These are phyloP conservation scores for Drosophila eugracilis DNA, from an alignment of 1,140 invertebrate species.

Conservation along the genomic window DNA sequence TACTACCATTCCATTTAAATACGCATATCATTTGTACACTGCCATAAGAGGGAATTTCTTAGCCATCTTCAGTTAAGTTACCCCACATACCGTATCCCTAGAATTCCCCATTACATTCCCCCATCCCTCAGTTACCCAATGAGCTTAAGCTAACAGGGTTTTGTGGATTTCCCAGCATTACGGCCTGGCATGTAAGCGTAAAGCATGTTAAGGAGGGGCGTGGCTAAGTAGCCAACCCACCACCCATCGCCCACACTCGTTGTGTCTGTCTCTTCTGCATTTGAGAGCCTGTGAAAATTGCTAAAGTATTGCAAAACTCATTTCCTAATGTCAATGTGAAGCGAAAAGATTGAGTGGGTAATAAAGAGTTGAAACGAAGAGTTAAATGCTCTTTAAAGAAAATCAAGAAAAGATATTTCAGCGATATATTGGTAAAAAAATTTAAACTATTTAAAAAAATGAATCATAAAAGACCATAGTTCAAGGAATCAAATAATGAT, in stretches of 20 bases:
- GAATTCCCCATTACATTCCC: neutral
- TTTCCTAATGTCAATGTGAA: constrained; percentile 59
- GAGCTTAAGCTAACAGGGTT: constrained; percentile 66
- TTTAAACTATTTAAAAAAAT: no score
- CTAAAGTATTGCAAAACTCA: constrained; percentile 63
- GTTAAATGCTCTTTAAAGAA: constrained; percentile 2
- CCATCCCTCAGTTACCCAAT: constrained; percentile 11
- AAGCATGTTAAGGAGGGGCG: neutral
- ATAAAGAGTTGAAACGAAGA: constrained; percentile 6
- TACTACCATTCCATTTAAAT: constrained; percentile 66
- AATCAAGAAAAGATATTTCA: neutral
- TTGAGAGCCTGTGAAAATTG: constrained; percentile 45
- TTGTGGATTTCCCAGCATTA: constrained; percentile 63
- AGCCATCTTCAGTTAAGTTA: constrained; percentile 3
- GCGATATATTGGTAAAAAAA: neutral
- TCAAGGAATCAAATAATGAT: neutral
- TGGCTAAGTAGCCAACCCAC: constrained; percentile 17
- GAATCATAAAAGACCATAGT: no score
- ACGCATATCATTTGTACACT: constrained; percentile 73
- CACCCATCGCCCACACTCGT: neutral
- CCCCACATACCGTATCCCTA: constrained; percentile 11
- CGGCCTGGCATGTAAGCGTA: constrained; percentile 22
- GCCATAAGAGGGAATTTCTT: constrained; percentile 12
- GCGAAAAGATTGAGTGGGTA: constrained; percentile 22
- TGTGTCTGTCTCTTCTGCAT: constrained; percentile 43